Evolutionary conservation across 2,113 vertebrate genomes (phyloP), one percentile per base, ranked within the genome.

Genomic region (Tenrec ecaudatus): DNA sequence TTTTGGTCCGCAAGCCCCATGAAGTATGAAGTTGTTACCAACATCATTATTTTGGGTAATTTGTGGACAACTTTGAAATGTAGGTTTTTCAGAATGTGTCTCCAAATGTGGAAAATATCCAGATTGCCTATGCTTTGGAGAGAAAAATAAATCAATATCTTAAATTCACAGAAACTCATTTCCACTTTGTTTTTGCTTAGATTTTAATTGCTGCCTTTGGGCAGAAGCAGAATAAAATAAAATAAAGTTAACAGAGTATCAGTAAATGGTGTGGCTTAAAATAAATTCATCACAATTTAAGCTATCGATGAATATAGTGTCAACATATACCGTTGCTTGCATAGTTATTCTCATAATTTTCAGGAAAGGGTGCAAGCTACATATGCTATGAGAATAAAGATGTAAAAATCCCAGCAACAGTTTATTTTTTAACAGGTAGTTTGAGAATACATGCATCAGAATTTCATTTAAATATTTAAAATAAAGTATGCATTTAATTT

Each of bases 1-100:
- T 81, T 84, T 85, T 80, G 86, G 57, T 58, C 43, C 31, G 64
- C 27, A 94, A 86, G 22, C 15, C n/a, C 16, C 89, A 89, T 88
- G 94, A 94, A 94, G 89, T 88, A 93, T 89, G 82, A 94, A 93
- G 77, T 29, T 83, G 47, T 69, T 86, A 88, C 60, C 69, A 77
- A 60, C 79, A 86, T 83, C 79, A 73, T 95, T 93, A 91, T 92
- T 93, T 86, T 69, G 36, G 62, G 77, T 90, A 80, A 89, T 60
- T 47, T 95, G 80, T 83, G 78, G 58, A 94, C 68, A 87, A 22
- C 81, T 89, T 31, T 92, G 76, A 94, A 95, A 94, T 36, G 84
- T 58, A 86, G 31, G 47, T 36, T 84, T 27, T 40, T 31, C 60
- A 90, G 58, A 92, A 6, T 82, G 16, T 81, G n/a, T 19, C 31